Base-by-base conservation (phyloP, 2,888 invertebrate genomes). In the Mesorhabditis spiculigera region DNA sequence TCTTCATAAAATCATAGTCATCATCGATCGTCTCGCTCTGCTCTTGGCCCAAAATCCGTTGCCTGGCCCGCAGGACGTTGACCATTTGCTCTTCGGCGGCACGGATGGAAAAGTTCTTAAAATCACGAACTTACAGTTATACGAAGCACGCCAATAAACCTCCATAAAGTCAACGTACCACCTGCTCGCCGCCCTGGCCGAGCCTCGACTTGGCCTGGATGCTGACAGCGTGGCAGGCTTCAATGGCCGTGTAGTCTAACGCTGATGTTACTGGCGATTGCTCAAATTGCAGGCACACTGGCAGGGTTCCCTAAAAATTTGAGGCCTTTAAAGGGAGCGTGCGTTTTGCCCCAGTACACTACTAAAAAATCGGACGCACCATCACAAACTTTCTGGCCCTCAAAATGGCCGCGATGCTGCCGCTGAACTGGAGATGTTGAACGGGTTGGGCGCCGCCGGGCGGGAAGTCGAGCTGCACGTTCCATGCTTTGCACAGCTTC, bases 301-400 rank as follows among this genome's bases (percentile, higher is more conserved):
- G 78, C 41, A 77, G 69, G 6, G 79, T 66, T 41, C 77, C 76
- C 76, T 75, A 62, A 42, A 75, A 64, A 13, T 69, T 61, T 13
- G 62, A 6, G 8, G 6, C 28, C 3, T 3, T 28, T 28, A 28
- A 28, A 28, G 28, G 1, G 28, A 28, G n/a, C 58, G 58, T 10
- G 1, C 8, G 1, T 50, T 50, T 50, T 2, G 58, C n/a, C n/a
- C 2, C 58, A 50, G 3, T 13, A 50, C 13, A 50, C 58, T 2
- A 3, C 28, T 3, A 28, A 28, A 28, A 28, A 28, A 50, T 10
- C 16, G 43, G 10, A 10, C 71, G 68, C 65, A 81, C 81, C 66
- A 76, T 76, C 10, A 82, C 65, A 67, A 75, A 71, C 65, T 76
- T 77, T 63, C 79, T 67, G 16, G 78, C 75, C 13, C 71, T 66